These are phyloP conservation scores for Epinephelus fuscoguttatus DNA, from an alignment of 2,113 vertebrate species.

Conservation along the genomic window DNA sequence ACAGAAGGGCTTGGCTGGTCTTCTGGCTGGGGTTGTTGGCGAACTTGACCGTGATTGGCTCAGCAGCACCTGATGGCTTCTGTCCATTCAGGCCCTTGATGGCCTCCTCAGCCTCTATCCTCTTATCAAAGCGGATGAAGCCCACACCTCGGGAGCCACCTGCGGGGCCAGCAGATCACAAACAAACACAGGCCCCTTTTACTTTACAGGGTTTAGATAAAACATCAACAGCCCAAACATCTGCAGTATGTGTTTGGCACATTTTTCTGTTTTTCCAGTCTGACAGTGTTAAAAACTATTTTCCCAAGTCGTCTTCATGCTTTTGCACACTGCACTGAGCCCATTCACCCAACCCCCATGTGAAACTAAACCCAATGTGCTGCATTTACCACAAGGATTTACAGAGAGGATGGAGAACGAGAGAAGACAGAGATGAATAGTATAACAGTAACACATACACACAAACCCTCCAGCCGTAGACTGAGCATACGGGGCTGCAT, in stretches of 20 bases:
- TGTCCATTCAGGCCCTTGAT: slow-evolving; percentile 99
- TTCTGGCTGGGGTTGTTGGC: slow-evolving; percentile 99
- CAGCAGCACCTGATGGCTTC: slow-evolving; percentile 98
- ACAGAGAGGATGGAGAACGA: background rate
- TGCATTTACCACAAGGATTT: background rate
- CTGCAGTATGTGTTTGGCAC: background rate
- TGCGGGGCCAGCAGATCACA: slow-evolving; percentile 88
- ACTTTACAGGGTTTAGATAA: slow-evolving; percentile 72
- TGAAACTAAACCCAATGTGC: background rate
- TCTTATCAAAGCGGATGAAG: slow-evolving; percentile 99
- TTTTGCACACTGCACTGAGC: background rate
- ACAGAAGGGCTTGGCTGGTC: slow-evolving; percentile 99
- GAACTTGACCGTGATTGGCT: slow-evolving; percentile 99
- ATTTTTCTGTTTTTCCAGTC: background rate
- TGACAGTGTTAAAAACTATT: background rate
- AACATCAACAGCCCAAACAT: background rate
- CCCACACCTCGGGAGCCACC: slow-evolving; percentile 99
- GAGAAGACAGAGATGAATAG: background rate
- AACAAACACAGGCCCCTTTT: slow-evolving; percentile 81
- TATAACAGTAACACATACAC: background rate
- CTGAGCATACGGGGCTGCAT: background rate
- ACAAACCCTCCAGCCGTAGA: background rate
- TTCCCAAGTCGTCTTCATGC: background rate
- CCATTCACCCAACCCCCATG: background rate
- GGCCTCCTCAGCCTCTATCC: slow-evolving; percentile 99